Evolutionary conservation across 2,113 vertebrate genomes (phyloP).

Genomic region (Carassius auratus): DNA sequence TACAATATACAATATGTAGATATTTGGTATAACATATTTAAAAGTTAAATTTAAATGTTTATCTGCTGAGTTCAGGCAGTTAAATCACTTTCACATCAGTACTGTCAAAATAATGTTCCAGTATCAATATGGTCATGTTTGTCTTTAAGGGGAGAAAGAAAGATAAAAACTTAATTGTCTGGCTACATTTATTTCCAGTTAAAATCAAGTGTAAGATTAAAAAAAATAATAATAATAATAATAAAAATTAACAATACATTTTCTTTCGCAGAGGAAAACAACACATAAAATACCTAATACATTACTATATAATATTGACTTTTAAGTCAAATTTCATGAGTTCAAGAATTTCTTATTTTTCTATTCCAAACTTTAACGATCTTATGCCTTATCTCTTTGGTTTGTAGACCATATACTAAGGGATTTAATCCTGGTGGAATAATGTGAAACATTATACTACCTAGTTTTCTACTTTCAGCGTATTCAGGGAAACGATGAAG

Average conservation of each 20-base stretch:
- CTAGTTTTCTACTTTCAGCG: too few relatives aligned
- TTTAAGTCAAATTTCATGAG: not conserved
- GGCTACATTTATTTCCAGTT: not conserved
- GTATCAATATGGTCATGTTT: not conserved
- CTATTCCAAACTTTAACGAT: too few relatives aligned
- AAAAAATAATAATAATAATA: not conserved
- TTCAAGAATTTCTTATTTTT: not conserved
- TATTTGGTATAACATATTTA: not conserved
- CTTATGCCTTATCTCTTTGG: too few relatives aligned
- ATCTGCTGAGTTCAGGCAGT: not conserved
- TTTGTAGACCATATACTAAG: too few relatives aligned
- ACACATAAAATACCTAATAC: too few relatives aligned
- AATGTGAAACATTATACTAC: too few relatives aligned
- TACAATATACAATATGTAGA: too few relatives aligned
- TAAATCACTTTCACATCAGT: not conserved
- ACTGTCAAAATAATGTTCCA: not conserved
- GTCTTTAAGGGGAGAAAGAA: not conserved
- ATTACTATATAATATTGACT: too few relatives aligned
- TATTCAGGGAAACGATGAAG: too few relatives aligned
- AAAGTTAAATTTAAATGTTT: not conserved
- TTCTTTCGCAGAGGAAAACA: not conserved
- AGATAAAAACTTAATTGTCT: not conserved
- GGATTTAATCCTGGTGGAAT: too few relatives aligned
- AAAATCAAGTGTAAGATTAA: not conserved
- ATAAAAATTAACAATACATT: not conserved